Base-by-base conservation (phyloP, 2,888 invertebrate genomes). In the Megamerina dolium region DNA sequence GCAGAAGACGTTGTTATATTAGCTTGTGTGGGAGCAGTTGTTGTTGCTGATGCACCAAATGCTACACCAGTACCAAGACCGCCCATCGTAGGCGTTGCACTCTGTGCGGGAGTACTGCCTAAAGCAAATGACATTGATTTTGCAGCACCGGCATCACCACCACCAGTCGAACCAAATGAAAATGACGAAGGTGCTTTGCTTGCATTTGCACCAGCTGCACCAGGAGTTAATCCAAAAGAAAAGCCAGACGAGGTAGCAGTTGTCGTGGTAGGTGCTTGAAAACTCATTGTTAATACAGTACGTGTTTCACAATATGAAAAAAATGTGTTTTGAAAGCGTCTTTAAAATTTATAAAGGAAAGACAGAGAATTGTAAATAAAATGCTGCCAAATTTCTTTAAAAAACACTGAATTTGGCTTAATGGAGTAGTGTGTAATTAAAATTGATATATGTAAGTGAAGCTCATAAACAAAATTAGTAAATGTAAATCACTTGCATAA, bases 191-290 rank as follows among this genome's bases (percentile, higher is more conserved):
- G 6, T 31, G 37, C 32, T 12, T 39, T 44, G 10, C 38, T 41
- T 4, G 43, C 17, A 19, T 37, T 45, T 4, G 31, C 44, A 1
- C 30, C 50, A 13, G 21, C 51, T 18, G 30, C 72, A 12, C 60
- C 66, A 41, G 64, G 62, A 1, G 45, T 27, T 16, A 49, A 18
- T 1, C 49, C 49, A 29, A 49, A 49, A 12, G 46, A 46, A 31
- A 49, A 49, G 14, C 42, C 46, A 5, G 49, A 33, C 29, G 27
- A 39, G 9, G 44, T 37, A 1, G 39, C 34, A n/a, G 49, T 42
- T 13, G 44, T 49, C 43, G 48, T 42, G 21, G 47, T 30, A 13
- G 49, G 49, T 26, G 34, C 5, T 41, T 46, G 43, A 19, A 49
- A 49, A 41, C 44, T 49, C 49, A 49, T 49, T 21, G 20, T 26